Conservation (phyloP, 2,113 vertebrate genomes). For the Sturnira hondurensis region DNA sequence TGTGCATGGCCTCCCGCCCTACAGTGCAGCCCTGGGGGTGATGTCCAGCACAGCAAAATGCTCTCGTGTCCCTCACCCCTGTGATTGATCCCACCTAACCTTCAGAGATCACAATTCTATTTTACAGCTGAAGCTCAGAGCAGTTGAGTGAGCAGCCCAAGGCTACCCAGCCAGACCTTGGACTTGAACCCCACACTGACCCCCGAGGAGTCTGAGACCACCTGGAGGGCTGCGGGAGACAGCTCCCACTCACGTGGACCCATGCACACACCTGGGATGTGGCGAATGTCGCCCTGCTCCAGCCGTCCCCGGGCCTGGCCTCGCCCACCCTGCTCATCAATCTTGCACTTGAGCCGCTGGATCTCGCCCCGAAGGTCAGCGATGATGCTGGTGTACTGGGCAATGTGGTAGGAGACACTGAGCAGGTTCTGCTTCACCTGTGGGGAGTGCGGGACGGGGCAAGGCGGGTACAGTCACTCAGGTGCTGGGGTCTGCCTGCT, state of each 20-base stretch:
- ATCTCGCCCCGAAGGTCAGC: slow-evolving; percentile 89
- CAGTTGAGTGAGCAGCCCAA: background rate
- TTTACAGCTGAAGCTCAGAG: background rate
- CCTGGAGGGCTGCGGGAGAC: background rate
- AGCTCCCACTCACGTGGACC: no score
- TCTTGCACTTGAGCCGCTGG: slow-evolving; percentile 88
- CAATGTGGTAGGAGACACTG: slow-evolving; percentile 90
- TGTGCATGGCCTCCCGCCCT: accelerated
- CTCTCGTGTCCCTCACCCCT: accelerated
- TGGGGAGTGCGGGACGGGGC: accelerated
- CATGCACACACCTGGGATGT: slow-evolving; percentile 82
- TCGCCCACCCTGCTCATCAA: slow-evolving; percentile 81
- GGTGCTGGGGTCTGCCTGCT: accelerated
- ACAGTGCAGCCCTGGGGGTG: no score
- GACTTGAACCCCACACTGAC: background rate
- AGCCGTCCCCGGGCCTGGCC: slow-evolving; percentile 62
- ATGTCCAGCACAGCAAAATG: accelerated
- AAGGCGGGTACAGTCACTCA: accelerated
- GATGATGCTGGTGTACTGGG: slow-evolving; percentile 92
- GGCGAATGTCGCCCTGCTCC: slow-evolving; percentile 82
- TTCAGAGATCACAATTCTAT: accelerated
- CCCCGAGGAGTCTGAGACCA: background rate
- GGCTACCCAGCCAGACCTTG: background rate
- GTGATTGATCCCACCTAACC: background rate
- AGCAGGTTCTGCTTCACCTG: slow-evolving; percentile 92